Base-by-base conservation (phyloP, 2,797 vertebrate species). In the Vespertilio murinus region DNA sequence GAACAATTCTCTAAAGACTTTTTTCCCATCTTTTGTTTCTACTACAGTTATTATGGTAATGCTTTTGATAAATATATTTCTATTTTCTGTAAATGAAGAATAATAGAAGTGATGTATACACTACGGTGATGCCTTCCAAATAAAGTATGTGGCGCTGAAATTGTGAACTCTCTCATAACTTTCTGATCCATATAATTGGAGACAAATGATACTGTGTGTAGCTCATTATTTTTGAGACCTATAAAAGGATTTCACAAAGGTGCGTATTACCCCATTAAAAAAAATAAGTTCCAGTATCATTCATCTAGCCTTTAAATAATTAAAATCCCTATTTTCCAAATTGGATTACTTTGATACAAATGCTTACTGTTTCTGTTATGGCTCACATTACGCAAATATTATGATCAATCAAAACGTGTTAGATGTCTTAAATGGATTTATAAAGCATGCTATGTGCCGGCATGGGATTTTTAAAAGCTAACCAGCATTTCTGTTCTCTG, bases 281-380 rank as follows among this genome's bases (percentile, higher is more conserved):
- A 28, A 28, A 89, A 92, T 47, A 94, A 12, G 11, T 75, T 84
- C 54, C 71, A 88, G 70, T 79, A 59, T 93, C 49, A 86, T 91
- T 94, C 93, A 92, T 96, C 61, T 78, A 84, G 8, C 38, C n/a
- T 25, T 87, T 91, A 94, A 96, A 91, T 93, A 93, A 92, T 96
- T 96, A 94, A 94, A 95, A 88, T 88, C 82, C 20, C 13, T 92
- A 61, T 95, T 95, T 42, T 74, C 64, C 33, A 93, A 93, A 95
- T 88, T 83, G 49, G 28, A 88, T 96, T 95, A 87, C 59, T 89
- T 93, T 65, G 38, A 94, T 90, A 92, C 0, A 54, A 69, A 88
- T 91, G 47, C 11, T 70, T 71, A 45, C 56, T 64, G 1, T 73
- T 92, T 90, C 49, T 30, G 70, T 33, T 49, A 77, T 42, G 38